A percentile compares a stretch with the other conserved stretches of the same genome.
Evolutionary conservation across 1,140 invertebrate species (phyloP).

Genomic region (Drosophila auraria): DNA sequence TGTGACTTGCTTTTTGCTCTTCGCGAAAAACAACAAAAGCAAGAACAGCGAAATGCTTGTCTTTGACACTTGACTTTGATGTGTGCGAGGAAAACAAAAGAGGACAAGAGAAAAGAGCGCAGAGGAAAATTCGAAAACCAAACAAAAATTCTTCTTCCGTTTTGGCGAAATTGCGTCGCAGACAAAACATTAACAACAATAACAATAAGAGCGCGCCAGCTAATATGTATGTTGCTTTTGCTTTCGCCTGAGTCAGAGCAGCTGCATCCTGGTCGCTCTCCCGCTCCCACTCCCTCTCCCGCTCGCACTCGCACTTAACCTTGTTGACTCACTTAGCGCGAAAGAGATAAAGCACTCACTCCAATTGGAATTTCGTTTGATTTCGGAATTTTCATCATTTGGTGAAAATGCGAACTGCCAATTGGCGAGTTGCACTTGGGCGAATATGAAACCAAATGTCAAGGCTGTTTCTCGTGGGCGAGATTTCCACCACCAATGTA

Average conservation of each 20-base stretch:
- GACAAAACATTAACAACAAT: conserved; percentile 65
- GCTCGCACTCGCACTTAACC: conserved; percentile 44
- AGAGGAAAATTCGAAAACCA: conserved; percentile 52
- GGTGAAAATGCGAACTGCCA: conserved; percentile 21
- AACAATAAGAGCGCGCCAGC: conserved; percentile 42
- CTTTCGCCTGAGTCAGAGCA: conserved; percentile 24
- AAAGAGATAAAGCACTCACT: conserved; percentile 39
- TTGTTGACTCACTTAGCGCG: conserved; percentile 67
- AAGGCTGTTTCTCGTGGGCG: conserved; percentile 54
- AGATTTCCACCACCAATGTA: not conserved
- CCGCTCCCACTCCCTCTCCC: conserved; percentile 11
- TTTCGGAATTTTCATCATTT: conserved; percentile 43
- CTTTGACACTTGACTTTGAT: conserved; percentile 83
- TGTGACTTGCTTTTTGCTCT: conserved; percentile 55
- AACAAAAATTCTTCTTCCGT: conserved; percentile 61
- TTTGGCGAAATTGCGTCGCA: conserved; percentile 74
- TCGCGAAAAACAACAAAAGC: conserved; percentile 45
- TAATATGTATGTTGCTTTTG: conserved; percentile 37
- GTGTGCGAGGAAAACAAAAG: conserved; percentile 47
- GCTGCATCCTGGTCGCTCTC: conserved; percentile 59
- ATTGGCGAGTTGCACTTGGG: conserved; percentile 18
- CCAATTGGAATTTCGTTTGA: conserved; percentile 67
- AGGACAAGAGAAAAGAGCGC: conserved; percentile 4
- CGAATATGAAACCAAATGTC: conserved; percentile 53
- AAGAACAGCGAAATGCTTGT: conserved; percentile 49